Percentiles rank a stretch among this genome's conserved stretches.
Conservation (phyloP, 1,140 invertebrate genomes). For the Eufriesea mexicana region DNA sequence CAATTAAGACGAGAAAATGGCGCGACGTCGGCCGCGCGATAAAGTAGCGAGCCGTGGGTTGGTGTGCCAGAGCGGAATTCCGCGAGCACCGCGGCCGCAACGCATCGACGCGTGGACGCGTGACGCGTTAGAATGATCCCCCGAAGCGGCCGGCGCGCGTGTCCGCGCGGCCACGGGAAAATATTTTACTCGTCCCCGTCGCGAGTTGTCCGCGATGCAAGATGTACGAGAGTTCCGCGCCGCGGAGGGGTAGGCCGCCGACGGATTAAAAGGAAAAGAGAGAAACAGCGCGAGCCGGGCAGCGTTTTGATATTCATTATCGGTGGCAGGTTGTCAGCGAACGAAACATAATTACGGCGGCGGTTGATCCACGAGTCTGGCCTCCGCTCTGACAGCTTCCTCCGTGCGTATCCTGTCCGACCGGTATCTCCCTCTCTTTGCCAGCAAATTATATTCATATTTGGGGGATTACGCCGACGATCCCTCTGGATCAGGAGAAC, state of each 20-base stretch:
- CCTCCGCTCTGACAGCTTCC: slow-evolving; percentile 49
- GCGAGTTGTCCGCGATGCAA: neutral
- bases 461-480: slow-evolving; percentile 76
- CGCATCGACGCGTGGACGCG: slow-evolving; percentile 28
- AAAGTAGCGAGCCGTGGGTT: neutral
- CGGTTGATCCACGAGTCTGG: slow-evolving; percentile 56
- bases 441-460: slow-evolving; percentile 81
- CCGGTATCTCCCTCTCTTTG: slow-evolving; percentile 51
- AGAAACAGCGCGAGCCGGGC: neutral
- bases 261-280: no score
- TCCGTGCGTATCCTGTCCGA: slow-evolving; percentile 45
- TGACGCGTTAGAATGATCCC: slow-evolving; percentile 34
- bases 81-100: neutral
- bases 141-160: neutral
- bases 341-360: slow-evolving; percentile 64
- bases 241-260: neutral
- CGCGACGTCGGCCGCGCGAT: neutral
- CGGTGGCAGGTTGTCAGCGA: slow-evolving; percentile 64
- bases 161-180: neutral
- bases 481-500: slow-evolving; percentile 76
- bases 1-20: slow-evolving; percentile 37
- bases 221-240: slow-evolving; percentile 2
- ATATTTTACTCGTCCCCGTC: slow-evolving; percentile 20
- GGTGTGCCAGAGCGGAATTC: neutral
- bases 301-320: slow-evolving; percentile 64